phyloP scores from a whole-genome alignment of 2,888 invertebrate species.

The Chrysolina haemoptera region DNA sequence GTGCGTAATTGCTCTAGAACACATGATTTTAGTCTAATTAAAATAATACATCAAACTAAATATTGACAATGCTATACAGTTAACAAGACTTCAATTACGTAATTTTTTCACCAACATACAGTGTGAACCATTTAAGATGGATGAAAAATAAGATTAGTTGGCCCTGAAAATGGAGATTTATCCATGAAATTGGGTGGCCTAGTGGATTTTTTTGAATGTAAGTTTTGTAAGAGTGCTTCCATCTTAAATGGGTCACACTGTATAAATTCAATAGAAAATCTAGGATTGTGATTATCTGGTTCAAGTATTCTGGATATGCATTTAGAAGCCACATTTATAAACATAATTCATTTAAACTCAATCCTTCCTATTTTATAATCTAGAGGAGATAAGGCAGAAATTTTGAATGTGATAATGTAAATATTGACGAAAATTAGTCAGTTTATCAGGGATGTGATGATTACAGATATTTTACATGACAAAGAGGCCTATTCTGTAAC shows the following conservation, averaged over 20 bases:
- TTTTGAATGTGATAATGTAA: neutral
- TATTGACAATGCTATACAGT: neutral
- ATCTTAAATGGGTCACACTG: no score
- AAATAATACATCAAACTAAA: neutral
- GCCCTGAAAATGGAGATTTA: no score
- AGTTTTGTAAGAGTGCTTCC: no score
- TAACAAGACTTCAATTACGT: neutral
- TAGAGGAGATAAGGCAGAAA: neutral
- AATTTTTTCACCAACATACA: no score
- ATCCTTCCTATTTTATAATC: slow-evolving; percentile 2
- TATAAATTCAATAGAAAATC: no score
- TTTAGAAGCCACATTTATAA: neutral
- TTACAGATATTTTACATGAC: neutral
- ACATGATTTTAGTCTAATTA: neutral
- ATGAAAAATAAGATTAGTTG: no score
- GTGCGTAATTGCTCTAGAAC: no score
- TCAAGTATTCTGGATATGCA: neutral
- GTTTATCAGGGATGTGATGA: neutral
- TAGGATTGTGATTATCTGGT: neutral
- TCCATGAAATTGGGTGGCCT: no score
- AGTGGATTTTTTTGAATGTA: no score
- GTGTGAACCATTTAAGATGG: no score
- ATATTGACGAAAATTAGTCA: neutral
- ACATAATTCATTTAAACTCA: neutral
- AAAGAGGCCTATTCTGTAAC: neutral